Conservation (phyloP, 2,888 invertebrate species). For the Acleris holmiana region DNA sequence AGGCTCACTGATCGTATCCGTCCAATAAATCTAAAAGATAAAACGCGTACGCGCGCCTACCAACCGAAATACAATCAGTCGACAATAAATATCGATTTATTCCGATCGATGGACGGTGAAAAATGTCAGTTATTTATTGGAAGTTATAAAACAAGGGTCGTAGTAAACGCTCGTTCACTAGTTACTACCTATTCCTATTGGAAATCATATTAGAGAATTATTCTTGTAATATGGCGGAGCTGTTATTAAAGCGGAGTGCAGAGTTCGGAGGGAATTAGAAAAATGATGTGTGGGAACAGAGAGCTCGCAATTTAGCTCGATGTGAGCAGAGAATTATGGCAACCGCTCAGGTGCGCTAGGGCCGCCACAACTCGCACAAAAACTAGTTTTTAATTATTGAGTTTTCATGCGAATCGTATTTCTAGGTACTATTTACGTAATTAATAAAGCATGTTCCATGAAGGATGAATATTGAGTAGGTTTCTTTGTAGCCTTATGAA, state of each 20-base stretch:
- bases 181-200: slow-evolving; percentile 4
- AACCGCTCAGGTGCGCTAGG: slow-evolving; percentile 65
- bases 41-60: slow-evolving; percentile 52
- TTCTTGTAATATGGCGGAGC: slow-evolving; percentile 47
- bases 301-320: slow-evolving; percentile 71
- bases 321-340: slow-evolving; percentile 77
- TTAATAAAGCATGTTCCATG: not conserved
- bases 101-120: slow-evolving; percentile 45
- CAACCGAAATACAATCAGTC: slow-evolving; percentile 51
- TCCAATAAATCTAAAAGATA: slow-evolving; percentile 80
- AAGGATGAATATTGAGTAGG: not conserved
- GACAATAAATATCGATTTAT: slow-evolving; percentile 59
- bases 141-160: slow-evolving; percentile 31
- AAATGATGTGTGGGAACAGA: slow-evolving; percentile 79
- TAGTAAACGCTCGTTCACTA: slow-evolving; percentile 19
- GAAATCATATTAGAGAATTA: slow-evolving; percentile 17
- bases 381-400: not conserved
- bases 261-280: slow-evolving; percentile 70
- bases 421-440: not conserved
- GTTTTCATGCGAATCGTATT: not conserved
- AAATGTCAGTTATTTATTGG: slow-evolving; percentile 43
- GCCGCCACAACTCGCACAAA: slow-evolving; percentile 46
- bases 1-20: slow-evolving; percentile 74
- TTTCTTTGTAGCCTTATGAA: not conserved
- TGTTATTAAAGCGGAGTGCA: slow-evolving; percentile 65